phyloP scores from a whole-genome alignment of 1,140 invertebrate genomes.

The Delia radicum region DNA sequence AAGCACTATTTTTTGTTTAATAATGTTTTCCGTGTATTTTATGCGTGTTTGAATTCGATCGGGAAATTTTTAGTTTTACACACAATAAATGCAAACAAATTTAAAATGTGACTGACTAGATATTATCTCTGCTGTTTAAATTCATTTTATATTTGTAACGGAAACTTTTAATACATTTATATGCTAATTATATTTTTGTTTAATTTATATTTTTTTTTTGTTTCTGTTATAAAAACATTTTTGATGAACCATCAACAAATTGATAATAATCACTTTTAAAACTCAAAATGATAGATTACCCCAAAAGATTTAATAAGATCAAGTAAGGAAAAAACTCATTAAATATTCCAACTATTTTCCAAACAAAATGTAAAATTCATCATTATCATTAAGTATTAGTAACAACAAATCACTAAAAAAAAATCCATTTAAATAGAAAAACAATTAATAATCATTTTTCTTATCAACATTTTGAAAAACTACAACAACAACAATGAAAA shows the following conservation, averaged over 20 bases:
- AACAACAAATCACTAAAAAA: neutral
- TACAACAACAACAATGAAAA: too few species aligned
- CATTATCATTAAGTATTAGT: constrained; percentile 8
- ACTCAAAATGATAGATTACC: neutral
- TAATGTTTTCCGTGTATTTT: too few species aligned
- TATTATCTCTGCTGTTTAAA: too few species aligned
- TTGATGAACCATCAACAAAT: constrained; percentile 4
- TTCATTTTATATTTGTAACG: too few species aligned
- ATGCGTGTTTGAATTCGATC: too few species aligned
- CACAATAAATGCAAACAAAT: too few species aligned
- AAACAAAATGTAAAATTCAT: neutral
- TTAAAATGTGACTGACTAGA: too few species aligned
- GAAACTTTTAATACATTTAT: neutral
- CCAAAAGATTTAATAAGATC: neutral
- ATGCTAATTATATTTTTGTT: neutral
- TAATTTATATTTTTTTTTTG: neutral
- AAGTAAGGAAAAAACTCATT: neutral
- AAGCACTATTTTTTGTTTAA: too few species aligned
- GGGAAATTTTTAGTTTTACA: too few species aligned
- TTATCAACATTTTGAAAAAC: constrained; percentile 3
- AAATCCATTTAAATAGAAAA: constrained; percentile 13
- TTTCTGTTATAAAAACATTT: neutral
- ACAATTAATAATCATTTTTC: constrained; percentile 16
- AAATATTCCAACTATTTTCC: constrained; percentile 4
- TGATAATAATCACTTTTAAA: neutral